Base-by-base conservation (phyloP, 1,140 invertebrate genomes). In the Saccostrea cuccullata region DNA sequence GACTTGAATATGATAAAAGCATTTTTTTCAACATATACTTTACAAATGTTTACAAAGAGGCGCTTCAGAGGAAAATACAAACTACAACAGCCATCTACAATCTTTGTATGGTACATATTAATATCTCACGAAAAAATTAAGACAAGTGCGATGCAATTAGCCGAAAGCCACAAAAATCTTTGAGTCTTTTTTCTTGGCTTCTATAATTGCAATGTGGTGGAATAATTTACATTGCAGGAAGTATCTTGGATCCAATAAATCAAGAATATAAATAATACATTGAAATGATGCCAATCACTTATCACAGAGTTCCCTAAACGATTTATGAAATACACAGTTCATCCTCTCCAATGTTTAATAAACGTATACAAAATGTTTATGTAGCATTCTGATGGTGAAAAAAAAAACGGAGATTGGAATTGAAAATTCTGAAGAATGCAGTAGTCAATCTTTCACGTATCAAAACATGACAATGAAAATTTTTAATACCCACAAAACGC, bases 251-350 rank as follows among this genome's bases (percentile, higher is more conserved):
- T 73, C 30, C 70, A 30, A 77, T 30, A 40, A 77, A 77, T 30
- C 30, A 77, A 77, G 70, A 77, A 77, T 77, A 26, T 30, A 77
- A 77, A 77, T 36, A 36, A 77, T 77, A 36, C 30, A 47, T 77
- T 77, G 70, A 77, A 77, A 77, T 26, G 26, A 77, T 77, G 70
- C 70, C 70, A 77, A 77, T 77, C 70, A 26, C 26, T 30, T 30
- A 77, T 77, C 70, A 4, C 11, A 40, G 26, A 11, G 26, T 30
- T 77, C 23, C 11, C 70, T 11, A 30, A 26, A 73, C 26, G 26
- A 11, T 73, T 73, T 30, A 77, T 77, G 70, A 77, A 77, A 77
- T 30, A 15, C 70, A 36, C 26, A 30, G 30, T 77, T 36, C 70
- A 77, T 77, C 70, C 30, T 23, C 15, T 36, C 26, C 26, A 77